A percentile compares a stretch with the other conserved stretches of the same genome.
These are phyloP conservation scores for Antechinus stuartii DNA, from an alignment of 2,113 vertebrate species.

Conservation along the genomic window DNA sequence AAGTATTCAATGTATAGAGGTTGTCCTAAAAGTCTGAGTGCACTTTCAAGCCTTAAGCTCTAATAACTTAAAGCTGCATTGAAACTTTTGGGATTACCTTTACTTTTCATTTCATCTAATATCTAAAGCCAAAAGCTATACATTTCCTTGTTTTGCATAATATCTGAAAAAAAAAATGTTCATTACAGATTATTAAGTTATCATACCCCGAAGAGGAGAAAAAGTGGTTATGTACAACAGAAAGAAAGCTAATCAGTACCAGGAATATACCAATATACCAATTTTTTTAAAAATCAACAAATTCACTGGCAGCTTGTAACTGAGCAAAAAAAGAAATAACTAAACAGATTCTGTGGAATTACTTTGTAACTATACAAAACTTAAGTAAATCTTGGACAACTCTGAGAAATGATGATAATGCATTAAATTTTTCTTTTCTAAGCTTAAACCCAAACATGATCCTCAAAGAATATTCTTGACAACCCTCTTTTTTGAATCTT, in stretches of 20 bases:
- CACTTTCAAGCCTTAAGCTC: not conserved
- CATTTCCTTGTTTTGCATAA: slow-evolving; percentile 49
- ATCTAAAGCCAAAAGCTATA: slow-evolving; percentile 49
- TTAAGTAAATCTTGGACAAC: not conserved
- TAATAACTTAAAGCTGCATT: not conserved
- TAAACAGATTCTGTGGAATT: not conserved
- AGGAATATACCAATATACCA: not conserved
- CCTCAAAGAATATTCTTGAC: not conserved
- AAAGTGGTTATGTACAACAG: not conserved
- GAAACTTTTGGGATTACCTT: not conserved
- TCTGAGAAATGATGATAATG: not conserved
- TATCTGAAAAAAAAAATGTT: not conserved
- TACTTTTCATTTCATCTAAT: slow-evolving; percentile 51
- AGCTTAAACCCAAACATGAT: not conserved
- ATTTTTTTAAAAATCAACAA: not conserved
- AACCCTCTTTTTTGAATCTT: not conserved
- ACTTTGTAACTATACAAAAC: not conserved
- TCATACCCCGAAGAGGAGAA: not conserved
- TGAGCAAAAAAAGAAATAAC: not conserved
- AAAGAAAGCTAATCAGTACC: not conserved
- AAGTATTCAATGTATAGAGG: slow-evolving; percentile 53
- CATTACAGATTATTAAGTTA: not conserved
- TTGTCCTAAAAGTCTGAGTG: not conserved
- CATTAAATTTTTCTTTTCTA: not conserved
- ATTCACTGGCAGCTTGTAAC: not conserved